Base-by-base conservation (phyloP, 2,888 invertebrate genomes). In the Cataglyphis albicans region DNA sequence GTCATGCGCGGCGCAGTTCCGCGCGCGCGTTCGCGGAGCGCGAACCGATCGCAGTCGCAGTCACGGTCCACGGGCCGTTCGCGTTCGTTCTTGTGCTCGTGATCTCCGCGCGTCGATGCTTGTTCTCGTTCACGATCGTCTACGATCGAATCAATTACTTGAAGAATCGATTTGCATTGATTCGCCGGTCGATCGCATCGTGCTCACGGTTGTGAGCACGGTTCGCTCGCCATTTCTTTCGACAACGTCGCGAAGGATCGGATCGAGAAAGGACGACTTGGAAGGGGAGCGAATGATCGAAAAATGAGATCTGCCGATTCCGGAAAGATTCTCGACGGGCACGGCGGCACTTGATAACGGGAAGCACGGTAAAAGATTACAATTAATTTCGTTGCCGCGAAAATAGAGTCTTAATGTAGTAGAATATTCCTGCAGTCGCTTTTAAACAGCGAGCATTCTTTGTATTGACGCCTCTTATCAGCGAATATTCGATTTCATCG, bases 1-100 rank as follows among this genome's bases (percentile, higher is more conserved):
- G 67, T 74, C 70, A 76, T 89, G 88, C 88, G 88, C 88, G 80
- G 55, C 61, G 29, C 32, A 21, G 57, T 9, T 85, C 81, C 86
- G 84, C 86, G 55, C 57, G 59, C 29, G 82, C 63, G 72, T 89
- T 80, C 78, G 78, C 72, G 35, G 80, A 86, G 75, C 84, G 86
- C 81, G 82, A 86, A 88, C 64, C 65, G 72, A 59, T 83, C 38
- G 64, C 32, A n/a, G 18, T 84, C 38, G 83, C 88, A 88, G 88
- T 88, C 83, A 59, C 64, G 84, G 80, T 81, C 70, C 84, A 83
- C 82, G 70, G 76, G 57, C 83, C 83, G 86, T 35, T 80, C 63
- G 78, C 25, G 68, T n/a, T 63, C 12, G 73, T n/a, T 5, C 32
- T 78, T 29, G 57, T 7, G 63, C 35, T 35, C 65, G 38, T 12